Evolutionary conservation across 2,888 invertebrate species (phyloP).

Genomic region (Muschampia plurimacula): DNA sequence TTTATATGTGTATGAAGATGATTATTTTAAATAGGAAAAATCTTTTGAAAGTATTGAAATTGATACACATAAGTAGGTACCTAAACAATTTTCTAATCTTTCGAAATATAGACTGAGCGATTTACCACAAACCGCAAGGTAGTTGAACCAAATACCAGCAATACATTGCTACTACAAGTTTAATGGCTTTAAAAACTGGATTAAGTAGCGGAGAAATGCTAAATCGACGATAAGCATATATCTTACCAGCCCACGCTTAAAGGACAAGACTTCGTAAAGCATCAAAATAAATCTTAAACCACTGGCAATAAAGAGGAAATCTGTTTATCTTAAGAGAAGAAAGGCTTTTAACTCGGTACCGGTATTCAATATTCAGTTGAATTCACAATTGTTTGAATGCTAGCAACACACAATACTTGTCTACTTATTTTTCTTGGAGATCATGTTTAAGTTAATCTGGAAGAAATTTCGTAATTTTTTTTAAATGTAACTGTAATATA

Average conservation of each 20-base stretch:
- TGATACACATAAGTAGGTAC: background rate
- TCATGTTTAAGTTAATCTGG: background rate
- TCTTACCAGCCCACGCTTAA: constrained; percentile 78
- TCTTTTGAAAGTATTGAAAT: background rate
- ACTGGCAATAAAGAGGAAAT: constrained; percentile 49
- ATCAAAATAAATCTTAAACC: constrained; percentile 54
- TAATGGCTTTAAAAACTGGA: constrained; percentile 80
- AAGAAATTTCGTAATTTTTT: background rate
- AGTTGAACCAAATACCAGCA: constrained; percentile 62
- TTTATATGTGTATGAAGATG: too few species aligned
- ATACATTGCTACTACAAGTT: constrained; percentile 78
- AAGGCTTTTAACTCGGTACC: constrained; percentile 47
- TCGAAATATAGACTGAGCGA: constrained; percentile 31
- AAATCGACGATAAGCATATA: constrained; percentile 80
- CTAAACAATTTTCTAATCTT: constrained; percentile 26
- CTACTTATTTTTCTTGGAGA: background rate
- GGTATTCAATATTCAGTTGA: constrained; percentile 50
- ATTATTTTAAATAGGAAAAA: too few species aligned
- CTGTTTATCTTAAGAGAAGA: constrained; percentile 12
- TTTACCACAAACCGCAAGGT: constrained; percentile 48
- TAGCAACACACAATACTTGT: constrained; percentile 22
- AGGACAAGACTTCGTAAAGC: constrained; percentile 33
- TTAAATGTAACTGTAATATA: too few species aligned
- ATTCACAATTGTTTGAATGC: constrained; percentile 52
- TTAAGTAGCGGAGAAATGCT: constrained; percentile 82